These are phyloP conservation scores for Metopia argyrocephala DNA, from an alignment of 2,888 invertebrate genomes.

Conservation along the genomic window DNA sequence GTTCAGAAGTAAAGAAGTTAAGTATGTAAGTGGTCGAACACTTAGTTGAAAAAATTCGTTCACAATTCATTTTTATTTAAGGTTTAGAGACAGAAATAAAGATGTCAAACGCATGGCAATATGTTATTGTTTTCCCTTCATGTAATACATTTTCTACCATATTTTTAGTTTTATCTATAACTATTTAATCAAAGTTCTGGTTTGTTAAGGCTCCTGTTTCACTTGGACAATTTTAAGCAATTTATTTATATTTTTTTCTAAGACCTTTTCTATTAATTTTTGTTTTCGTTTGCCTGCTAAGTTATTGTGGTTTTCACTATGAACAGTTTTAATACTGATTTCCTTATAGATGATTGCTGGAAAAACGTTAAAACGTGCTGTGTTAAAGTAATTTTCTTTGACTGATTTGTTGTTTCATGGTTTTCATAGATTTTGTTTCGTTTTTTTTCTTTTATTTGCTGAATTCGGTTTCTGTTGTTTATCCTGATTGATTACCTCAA, in stretches of 20 bases:
- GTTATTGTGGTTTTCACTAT: neutral
- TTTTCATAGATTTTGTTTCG: conserved; percentile 32
- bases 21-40: too few relatives aligned
- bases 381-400: conserved; percentile 62
- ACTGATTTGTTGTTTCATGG: conserved; percentile 52
- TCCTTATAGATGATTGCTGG: conserved; percentile 61
- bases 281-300: too few relatives aligned
- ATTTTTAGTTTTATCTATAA: too few relatives aligned
- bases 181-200: too few relatives aligned
- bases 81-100: too few relatives aligned
- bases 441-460: conserved; percentile 24
- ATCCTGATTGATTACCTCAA: conserved; percentile 59
- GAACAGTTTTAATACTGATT: conserved; percentile 49
- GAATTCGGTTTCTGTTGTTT: conserved; percentile 17
- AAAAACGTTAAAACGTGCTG: conserved; percentile 63
- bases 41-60: too few relatives aligned
- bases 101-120: too few relatives aligned
- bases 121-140: too few relatives aligned
- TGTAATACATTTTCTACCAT: too few relatives aligned
- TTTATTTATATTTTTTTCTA: neutral
- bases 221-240: conserved; percentile 11
- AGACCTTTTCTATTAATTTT: neutral
- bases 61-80: too few relatives aligned
- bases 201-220: conserved; percentile 32
- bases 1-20: too few relatives aligned